Percentiles rank a stretch among this genome's conserved stretches.
phyloP scores from a whole-genome alignment of 2,888 invertebrate species.

The Omphaloscelis lunosa region DNA sequence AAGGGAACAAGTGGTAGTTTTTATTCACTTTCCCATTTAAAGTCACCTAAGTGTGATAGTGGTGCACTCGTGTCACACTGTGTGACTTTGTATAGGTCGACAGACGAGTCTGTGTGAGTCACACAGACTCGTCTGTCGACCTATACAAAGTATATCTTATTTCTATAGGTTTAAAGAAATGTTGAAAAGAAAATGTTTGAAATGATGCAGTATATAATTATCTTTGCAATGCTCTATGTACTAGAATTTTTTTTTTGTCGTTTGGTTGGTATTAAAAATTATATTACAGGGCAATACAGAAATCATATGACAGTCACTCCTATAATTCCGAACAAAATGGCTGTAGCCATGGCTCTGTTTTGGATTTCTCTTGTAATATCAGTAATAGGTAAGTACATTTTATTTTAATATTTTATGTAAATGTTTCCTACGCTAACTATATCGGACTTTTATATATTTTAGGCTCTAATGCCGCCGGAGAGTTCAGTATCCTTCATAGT shows the following conservation, averaged over 20 bases:
- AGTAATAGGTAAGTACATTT: conserved; percentile 81
- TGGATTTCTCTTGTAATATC: conserved; percentile 82
- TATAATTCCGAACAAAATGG: conserved; percentile 82
- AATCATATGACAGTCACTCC: conserved; percentile 88
- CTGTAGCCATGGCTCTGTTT: conserved; percentile 83
- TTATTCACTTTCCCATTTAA: too few relatives aligned
- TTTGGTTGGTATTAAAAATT: conserved; percentile 57
- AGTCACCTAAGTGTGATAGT: too few relatives aligned
- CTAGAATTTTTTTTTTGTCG: conserved; percentile 3
- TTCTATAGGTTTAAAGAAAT: too few relatives aligned
- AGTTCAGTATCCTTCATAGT: conserved; percentile 92
- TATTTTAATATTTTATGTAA: background rate
- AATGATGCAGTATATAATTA: too few relatives aligned
- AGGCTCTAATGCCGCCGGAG: conserved; percentile 91
- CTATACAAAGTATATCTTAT: too few relatives aligned
- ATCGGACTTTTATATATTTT: conserved; percentile 57
- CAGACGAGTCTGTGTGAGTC: too few relatives aligned
- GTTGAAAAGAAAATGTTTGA: too few relatives aligned
- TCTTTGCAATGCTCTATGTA: too few relatives aligned
- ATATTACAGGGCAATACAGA: conserved; percentile 76
- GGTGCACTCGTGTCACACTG: too few relatives aligned
- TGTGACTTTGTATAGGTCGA: too few relatives aligned
- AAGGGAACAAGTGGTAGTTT: too few relatives aligned
- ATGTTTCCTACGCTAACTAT: background rate
- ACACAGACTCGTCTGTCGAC: too few relatives aligned